Evolutionary conservation across 2,888 invertebrate genomes (phyloP).

Genomic region (Hedya salicella): DNA sequence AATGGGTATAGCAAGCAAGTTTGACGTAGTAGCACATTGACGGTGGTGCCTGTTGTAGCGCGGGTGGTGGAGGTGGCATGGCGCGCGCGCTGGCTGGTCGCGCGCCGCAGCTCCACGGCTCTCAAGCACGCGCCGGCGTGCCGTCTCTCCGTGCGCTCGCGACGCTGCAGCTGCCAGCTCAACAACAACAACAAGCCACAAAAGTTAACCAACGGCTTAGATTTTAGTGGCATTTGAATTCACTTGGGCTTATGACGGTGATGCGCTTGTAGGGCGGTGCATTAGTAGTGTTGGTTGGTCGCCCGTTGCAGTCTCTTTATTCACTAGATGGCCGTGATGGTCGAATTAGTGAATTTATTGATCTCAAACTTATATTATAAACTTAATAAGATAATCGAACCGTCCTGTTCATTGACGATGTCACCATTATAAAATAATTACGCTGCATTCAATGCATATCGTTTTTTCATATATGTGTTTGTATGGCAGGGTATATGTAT

Average conservation of each 20-base stretch:
- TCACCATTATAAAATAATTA: too few relatives aligned
- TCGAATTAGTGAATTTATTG: too few relatives aligned
- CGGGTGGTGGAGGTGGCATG: slow-evolving; percentile 50
- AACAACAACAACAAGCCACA: slow-evolving; percentile 14
- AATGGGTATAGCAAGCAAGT: too few relatives aligned
- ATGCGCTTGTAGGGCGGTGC: neutral
- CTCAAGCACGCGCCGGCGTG: slow-evolving; percentile 71
- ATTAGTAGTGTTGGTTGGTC: too few relatives aligned
- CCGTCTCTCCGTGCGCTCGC: slow-evolving; percentile 63
- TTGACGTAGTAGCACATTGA: slow-evolving; percentile 17
- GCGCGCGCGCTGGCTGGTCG: slow-evolving; percentile 61
- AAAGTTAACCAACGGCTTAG: neutral
- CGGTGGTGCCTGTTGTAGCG: slow-evolving; percentile 33
- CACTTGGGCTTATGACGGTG: slow-evolving; percentile 2
- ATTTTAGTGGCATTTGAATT: neutral
- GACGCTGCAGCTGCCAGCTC: slow-evolving; percentile 70
- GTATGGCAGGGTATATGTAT: too few relatives aligned
- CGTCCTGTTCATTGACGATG: slow-evolving; percentile 1
- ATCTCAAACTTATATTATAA: too few relatives aligned
- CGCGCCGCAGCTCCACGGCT: slow-evolving; percentile 61
- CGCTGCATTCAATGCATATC: too few relatives aligned
- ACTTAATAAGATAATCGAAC: too few relatives aligned
- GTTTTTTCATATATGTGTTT: too few relatives aligned
- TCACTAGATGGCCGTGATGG: neutral
- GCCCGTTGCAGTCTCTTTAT: too few relatives aligned